These are phyloP conservation scores for Bubo blakistoni DNA, from an alignment of 2,113 vertebrate species.

Conservation along the genomic window DNA sequence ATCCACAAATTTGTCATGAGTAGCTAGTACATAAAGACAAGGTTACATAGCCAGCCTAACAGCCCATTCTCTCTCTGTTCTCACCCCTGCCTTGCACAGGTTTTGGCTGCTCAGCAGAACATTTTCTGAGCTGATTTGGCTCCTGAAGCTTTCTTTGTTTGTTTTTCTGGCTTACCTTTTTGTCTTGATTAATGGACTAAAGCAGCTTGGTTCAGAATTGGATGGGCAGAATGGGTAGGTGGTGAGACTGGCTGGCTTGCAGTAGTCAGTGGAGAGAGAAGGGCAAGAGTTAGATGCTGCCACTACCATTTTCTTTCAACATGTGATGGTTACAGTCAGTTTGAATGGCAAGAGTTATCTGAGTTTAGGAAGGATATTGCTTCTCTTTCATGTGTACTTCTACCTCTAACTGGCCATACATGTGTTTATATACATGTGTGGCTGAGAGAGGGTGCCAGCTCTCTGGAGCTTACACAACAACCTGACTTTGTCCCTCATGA, in stretches of 20 bases:
- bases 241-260: neutral
- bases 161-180: neutral
- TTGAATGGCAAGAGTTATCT: neutral
- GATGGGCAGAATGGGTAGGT: neutral
- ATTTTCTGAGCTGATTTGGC: neutral
- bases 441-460: neutral
- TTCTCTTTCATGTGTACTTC: neutral
- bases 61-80: neutral
- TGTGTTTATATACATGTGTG: neutral
- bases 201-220: neutral
- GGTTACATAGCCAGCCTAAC: neutral
- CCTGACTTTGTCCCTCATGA: neutral
- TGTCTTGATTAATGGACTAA: neutral
- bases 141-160: neutral
- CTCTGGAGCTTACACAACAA: neutral
- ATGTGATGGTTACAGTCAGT: neutral
- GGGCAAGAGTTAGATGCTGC: neutral
- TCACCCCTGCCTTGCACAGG: neutral
- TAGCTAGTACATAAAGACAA: neutral
- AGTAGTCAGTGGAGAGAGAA: neutral
- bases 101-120: neutral
- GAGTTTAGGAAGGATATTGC: neutral
- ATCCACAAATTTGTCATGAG: neutral
- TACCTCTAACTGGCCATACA: neutral
- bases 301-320: neutral